A percentile compares a stretch with the other conserved stretches of the same genome.
Evolutionary conservation across 2,113 vertebrate genomes (phyloP).

Genomic region (Acinonyx jubatus): DNA sequence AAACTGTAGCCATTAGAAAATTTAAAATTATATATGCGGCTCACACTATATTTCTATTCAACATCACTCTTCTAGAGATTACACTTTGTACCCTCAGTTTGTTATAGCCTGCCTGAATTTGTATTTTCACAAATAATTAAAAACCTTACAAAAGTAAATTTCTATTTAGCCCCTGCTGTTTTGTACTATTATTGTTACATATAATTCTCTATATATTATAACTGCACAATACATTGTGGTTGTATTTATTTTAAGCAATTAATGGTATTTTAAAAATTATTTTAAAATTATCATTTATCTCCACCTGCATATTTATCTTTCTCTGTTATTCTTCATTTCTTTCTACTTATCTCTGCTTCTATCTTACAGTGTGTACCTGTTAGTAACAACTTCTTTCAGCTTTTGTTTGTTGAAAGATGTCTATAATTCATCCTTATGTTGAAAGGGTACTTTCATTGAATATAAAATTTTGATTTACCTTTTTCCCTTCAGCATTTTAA

Average conservation of each 20-base stretch:
- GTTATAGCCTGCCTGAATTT: background rate
- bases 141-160: background rate
- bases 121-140: background rate
- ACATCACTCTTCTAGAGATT: background rate
- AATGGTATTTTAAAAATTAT: background rate
- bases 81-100: background rate
- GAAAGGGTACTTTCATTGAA: background rate
- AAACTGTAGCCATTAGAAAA: background rate
- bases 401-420: background rate
- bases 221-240: background rate
- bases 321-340: background rate
- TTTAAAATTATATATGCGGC: background rate
- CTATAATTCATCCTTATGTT: background rate
- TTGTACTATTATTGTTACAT: background rate
- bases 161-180: background rate
- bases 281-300: background rate
- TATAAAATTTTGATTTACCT: background rate
- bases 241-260: background rate
- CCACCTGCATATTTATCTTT: background rate
- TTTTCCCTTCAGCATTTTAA: background rate
- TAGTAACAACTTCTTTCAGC: background rate
- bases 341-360: background rate
- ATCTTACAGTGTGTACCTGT: background rate
- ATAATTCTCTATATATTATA: background rate
- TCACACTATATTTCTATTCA: background rate